Evolutionary conservation across 2,797 vertebrate genomes (phyloP).

Genomic region (Limnodromus scolopaceus): DNA sequence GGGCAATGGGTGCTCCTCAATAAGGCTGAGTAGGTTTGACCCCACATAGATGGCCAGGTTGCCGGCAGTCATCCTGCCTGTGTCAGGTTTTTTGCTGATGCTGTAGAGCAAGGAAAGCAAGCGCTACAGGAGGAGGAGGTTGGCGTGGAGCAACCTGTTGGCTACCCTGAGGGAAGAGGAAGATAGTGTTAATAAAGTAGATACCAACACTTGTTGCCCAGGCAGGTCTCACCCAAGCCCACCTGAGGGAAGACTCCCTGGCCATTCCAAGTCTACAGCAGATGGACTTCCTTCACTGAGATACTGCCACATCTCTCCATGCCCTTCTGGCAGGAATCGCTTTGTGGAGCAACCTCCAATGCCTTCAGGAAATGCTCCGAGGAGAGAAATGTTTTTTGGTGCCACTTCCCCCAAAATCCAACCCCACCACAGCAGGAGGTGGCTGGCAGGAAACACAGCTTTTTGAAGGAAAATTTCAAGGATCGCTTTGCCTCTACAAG

Average conservation of each 20-base stretch:
- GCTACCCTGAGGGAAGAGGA: slow-evolving; percentile 76
- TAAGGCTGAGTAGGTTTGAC: slow-evolving; percentile 81
- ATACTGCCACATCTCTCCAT: background rate
- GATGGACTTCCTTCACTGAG: background rate
- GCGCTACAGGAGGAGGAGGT: slow-evolving; percentile 84
- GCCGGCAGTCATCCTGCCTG: slow-evolving; percentile 87
- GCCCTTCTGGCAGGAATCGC: background rate
- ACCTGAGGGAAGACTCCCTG: background rate
- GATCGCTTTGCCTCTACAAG: background rate
- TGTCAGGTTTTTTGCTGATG: slow-evolving; percentile 78
- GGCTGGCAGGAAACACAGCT: background rate
- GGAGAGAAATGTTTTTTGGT: background rate
- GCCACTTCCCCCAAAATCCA: background rate
- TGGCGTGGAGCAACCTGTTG: slow-evolving; percentile 79
- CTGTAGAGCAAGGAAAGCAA: slow-evolving; percentile 82
- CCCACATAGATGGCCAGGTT: slow-evolving; percentile 90
- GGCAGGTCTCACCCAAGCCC: background rate
- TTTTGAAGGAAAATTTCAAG: background rate
- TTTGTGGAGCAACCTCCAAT: background rate
- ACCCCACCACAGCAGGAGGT: background rate
- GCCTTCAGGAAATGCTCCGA: background rate
- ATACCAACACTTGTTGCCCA: background rate
- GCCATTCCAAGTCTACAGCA: background rate
- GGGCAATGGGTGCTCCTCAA: slow-evolving; percentile 60
- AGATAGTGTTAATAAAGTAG: background rate